These are phyloP conservation scores for Nineta flava DNA, from an alignment of 2,888 invertebrate genomes.

Conservation along the genomic window DNA sequence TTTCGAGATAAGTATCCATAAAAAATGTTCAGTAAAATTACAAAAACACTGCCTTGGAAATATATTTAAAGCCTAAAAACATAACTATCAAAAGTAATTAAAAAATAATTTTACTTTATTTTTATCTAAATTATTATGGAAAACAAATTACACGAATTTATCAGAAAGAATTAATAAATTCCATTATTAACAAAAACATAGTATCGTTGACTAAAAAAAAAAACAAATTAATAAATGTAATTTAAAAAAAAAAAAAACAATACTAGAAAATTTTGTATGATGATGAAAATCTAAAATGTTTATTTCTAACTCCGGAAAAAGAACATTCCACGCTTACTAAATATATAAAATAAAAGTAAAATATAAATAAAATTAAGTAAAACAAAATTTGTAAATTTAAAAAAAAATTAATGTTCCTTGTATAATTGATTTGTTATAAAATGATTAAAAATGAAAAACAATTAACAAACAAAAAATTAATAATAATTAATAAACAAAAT, in stretches of 20 bases:
- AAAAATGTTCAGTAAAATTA: no score
- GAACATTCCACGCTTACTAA: conserved; percentile 25
- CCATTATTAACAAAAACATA: background rate
- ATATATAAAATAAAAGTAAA: conserved; percentile 15
- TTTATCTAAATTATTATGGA: background rate
- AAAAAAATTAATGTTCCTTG: conserved; percentile 9
- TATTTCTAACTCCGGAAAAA: conserved; percentile 6
- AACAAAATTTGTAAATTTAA: conserved; percentile 10
- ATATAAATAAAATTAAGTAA: conserved; percentile 9
- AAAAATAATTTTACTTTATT: no score
- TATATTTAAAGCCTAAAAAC: no score
- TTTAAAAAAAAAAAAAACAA: background rate
- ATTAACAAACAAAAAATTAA: background rate
- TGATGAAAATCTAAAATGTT: background rate
- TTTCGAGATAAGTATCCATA: no score
- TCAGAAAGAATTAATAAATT: background rate
- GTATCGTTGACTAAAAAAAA: background rate
- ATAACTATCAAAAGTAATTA: no score
- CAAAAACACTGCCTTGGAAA: no score
- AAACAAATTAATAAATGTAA: background rate
- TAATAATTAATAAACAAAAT: background rate
- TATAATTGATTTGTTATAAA: conserved; percentile 2
- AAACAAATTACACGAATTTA: background rate
- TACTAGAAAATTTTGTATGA: conserved; percentile 2
- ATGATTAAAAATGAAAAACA: background rate